Evolutionary conservation across 1,140 invertebrate species (phyloP).

Genomic region (Oreohelix idahoensis): DNA sequence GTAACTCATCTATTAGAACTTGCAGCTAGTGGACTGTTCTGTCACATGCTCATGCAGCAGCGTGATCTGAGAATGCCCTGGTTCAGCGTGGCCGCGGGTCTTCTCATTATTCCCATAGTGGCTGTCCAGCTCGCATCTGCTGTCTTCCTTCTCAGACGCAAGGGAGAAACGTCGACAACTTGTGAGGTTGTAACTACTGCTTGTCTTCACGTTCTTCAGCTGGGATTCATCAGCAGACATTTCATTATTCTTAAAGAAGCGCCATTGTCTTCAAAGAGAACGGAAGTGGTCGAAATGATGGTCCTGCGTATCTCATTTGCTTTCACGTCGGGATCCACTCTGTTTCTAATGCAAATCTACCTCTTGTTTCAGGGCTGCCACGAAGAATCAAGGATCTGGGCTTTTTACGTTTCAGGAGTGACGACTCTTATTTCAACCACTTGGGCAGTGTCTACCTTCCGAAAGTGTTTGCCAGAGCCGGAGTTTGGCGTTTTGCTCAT

Average conservation of each 20-base stretch:
- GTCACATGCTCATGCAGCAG: constrained; percentile 36
- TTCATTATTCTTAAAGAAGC: constrained; percentile 89
- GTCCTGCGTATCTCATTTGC: constrained; percentile 88
- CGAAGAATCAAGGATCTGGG: constrained; percentile 76
- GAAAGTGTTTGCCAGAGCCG: constrained; percentile 80
- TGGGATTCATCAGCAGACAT: constrained; percentile 91
- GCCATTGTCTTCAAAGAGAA: constrained; percentile 85
- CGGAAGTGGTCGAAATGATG: constrained; percentile 85
- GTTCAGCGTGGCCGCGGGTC: constrained; percentile 57
- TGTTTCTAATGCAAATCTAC: constrained; percentile 88
- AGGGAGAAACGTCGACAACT: constrained; percentile 51
- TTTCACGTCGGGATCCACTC: constrained; percentile 89
- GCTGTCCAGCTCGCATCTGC: constrained; percentile 61
- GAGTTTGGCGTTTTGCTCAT: constrained; percentile 85
- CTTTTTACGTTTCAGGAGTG: constrained; percentile 87
- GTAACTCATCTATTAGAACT: constrained; percentile 55
- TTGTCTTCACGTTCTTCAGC: constrained; percentile 82
- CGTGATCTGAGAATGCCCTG: constrained; percentile 42
- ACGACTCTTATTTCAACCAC: constrained; percentile 87
- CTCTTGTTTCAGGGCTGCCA: constrained; percentile 75
- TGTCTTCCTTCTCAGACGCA: constrained; percentile 53
- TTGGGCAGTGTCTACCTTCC: constrained; percentile 92
- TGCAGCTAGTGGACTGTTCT: constrained; percentile 46
- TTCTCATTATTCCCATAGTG: constrained; percentile 60
- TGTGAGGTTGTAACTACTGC: constrained; percentile 63